phyloP scores from a whole-genome alignment of 2,888 invertebrate genomes.

The Harpalus rubripes region DNA sequence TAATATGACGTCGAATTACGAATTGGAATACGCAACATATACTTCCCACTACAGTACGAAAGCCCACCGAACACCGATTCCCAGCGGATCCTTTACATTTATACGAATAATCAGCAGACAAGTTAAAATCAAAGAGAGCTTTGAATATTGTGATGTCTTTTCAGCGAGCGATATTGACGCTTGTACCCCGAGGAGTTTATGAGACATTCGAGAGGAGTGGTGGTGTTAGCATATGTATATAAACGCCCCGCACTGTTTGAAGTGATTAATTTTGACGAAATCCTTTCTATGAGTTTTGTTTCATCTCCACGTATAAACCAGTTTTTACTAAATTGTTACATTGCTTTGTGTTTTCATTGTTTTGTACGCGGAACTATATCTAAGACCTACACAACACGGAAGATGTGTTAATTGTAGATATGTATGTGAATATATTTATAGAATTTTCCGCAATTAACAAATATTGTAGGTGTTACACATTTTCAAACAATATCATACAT shows the following conservation, averaged over 20 bases:
- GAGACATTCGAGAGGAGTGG: slow-evolving; percentile 13
- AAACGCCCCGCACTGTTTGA: slow-evolving; percentile 41
- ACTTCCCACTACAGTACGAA: slow-evolving; percentile 19
- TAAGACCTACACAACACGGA: slow-evolving; percentile 24
- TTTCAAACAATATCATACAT: neutral
- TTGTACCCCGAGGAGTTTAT: slow-evolving; percentile 9
- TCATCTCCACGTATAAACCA: slow-evolving; percentile 28
- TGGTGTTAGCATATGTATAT: neutral
- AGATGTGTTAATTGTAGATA: neutral
- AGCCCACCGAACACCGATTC: slow-evolving; percentile 40
- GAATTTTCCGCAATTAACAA: neutral
- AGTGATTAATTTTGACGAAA: slow-evolving; percentile 59
- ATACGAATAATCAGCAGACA: slow-evolving; percentile 63
- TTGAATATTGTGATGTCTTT: slow-evolving; percentile 67
- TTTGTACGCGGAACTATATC: slow-evolving; percentile 32
- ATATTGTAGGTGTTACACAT: neutral
- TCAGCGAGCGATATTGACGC: slow-evolving; percentile 61
- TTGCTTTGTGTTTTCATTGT: slow-evolving; percentile 31
- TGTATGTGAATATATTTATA: slow-evolving; percentile 3
- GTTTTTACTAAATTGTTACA: slow-evolving; percentile 17
- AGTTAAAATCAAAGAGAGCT: slow-evolving; percentile 64
- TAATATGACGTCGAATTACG: slow-evolving; percentile 53
- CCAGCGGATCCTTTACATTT: slow-evolving; percentile 51
- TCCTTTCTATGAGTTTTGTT: slow-evolving; percentile 58
- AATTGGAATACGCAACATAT: slow-evolving; percentile 38